A percentile compares a stretch with the other conserved stretches of the same genome.
phyloP scores from a whole-genome alignment of 2,888 invertebrate genomes.

The Microplitis manilae region DNA sequence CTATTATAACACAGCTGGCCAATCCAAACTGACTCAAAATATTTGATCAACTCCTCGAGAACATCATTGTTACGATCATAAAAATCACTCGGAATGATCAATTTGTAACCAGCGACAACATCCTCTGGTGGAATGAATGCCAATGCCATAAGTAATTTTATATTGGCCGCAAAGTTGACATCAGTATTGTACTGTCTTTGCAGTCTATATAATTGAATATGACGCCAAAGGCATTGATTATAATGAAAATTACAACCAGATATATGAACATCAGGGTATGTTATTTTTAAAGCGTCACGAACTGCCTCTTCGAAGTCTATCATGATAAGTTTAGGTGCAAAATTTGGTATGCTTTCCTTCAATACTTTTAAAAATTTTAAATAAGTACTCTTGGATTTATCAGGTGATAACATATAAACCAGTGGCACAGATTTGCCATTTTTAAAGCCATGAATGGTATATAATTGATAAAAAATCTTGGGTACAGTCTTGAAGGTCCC shows the following conservation, averaged over 20 bases:
- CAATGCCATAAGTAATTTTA: conserved; percentile 1
- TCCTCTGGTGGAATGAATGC: background rate
- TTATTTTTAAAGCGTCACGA: background rate
- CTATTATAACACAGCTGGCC: background rate
- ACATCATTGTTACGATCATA: background rate
- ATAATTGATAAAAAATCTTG: conserved; percentile 7
- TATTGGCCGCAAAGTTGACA: background rate
- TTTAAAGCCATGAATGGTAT: conserved; percentile 12
- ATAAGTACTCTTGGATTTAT: background rate
- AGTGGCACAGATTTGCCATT: background rate
- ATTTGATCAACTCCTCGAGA: background rate
- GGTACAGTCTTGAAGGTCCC: conserved; percentile 16
- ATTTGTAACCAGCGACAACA: background rate
- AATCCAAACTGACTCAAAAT: background rate
- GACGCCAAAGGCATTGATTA: conserved; percentile 8
- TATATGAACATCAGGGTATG: background rate
- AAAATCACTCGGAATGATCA: background rate
- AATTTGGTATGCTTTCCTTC: background rate
- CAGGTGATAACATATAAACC: conserved; percentile 7
- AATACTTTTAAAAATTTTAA: conserved; percentile 1
- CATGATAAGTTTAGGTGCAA: background rate
- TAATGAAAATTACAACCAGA: conserved; percentile 10
- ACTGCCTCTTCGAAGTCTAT: conserved; percentile 4
- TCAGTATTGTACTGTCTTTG: conserved; percentile 5
- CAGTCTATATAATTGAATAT: background rate